These are phyloP conservation scores for Noctua janthe DNA, from an alignment of 2,888 invertebrate genomes.

Conservation along the genomic window DNA sequence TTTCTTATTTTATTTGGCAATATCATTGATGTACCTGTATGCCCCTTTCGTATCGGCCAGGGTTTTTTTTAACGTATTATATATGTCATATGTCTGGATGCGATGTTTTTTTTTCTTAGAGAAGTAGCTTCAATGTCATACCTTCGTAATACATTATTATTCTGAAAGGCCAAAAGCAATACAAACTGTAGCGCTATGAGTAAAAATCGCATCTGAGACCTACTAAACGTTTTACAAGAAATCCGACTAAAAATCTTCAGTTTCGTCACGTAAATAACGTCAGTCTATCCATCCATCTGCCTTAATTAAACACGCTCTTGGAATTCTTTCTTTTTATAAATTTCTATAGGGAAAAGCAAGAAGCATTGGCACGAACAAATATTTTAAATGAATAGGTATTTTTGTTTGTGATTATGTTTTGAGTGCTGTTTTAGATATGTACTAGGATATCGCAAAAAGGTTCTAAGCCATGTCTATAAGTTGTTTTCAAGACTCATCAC, in stretches of 20 bases:
- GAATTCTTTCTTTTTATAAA: conserved; percentile 53
- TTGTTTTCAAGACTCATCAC: no score
- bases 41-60: no score
- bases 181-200: background rate
- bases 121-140: background rate
- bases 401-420: background rate
- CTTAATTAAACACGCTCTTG: conserved; percentile 52
- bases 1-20: no score
- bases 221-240: conserved; percentile 47
- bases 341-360: conserved; percentile 35
- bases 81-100: background rate
- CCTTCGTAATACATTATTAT: background rate
- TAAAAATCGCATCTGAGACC: conserved; percentile 16
- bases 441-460: no score
- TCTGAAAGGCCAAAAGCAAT: background rate
- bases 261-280: conserved; percentile 53
- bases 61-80: no score
- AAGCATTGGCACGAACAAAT: conserved; percentile 8
- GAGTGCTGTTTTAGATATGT: background rate
- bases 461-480: no score
- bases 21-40: no score
- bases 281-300: conserved; percentile 53
- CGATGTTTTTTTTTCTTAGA: background rate
- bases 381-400: conserved; percentile 6
- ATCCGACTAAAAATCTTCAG: conserved; percentile 45